These are phyloP conservation scores for Phainopepla nitens DNA, from an alignment of 2,113 vertebrate genomes.

Conservation along the genomic window DNA sequence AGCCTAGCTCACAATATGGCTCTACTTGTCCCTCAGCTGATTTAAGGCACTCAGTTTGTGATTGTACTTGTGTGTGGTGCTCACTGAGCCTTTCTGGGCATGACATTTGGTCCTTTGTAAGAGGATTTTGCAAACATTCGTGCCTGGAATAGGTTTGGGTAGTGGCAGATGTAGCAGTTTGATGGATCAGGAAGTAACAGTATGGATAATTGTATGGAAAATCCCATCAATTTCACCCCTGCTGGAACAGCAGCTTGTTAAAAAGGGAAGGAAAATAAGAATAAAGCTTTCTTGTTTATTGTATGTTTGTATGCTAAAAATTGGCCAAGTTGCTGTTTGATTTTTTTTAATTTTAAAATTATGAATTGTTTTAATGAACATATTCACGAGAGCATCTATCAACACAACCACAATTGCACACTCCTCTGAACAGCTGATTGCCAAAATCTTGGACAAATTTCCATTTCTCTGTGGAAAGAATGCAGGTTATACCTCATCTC, in stretches of 20 bases:
- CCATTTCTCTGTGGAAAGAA: neutral
- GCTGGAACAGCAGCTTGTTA: neutral
- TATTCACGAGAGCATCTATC: neutral
- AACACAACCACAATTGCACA: neutral
- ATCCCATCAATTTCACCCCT: neutral
- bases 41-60: neutral
- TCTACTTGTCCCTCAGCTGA: neutral
- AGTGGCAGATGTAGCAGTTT: neutral
- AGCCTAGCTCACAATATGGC: neutral
- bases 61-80: neutral
- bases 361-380: neutral
- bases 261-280: neutral
- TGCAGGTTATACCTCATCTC: neutral
- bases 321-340: accelerated
- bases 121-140: neutral
- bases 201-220: neutral
- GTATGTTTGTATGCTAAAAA: neutral
- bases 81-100: neutral
- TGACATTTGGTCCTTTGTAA: neutral
- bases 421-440: neutral
- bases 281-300: neutral
- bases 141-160: neutral
- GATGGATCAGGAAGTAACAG: neutral
- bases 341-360: neutral
- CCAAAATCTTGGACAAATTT: neutral